Evolutionary conservation across 2,797 vertebrate species (phyloP), one percentile per base, ranked within the genome.

Genomic region (Pangasius djambal): DNA sequence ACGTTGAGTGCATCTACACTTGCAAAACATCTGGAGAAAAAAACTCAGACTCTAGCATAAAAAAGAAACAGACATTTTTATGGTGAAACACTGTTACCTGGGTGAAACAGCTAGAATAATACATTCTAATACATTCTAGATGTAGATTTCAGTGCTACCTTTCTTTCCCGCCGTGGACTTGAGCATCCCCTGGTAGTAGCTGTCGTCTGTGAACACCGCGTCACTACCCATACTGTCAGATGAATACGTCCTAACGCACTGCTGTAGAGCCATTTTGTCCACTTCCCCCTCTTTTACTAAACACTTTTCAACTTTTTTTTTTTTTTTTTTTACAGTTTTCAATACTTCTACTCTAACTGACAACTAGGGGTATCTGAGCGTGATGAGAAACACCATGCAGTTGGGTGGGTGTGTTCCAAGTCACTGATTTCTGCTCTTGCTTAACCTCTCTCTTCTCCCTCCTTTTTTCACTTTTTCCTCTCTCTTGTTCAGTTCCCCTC

Each of bases 151-250:
- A 16, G 22, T 77, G 55, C 90, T 96, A 97, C 96, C 96, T 96
- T 96, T 97, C 90, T 92, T 95, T 94, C 88, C 70, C 20, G 95
- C 95, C 89, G 79, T 95, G 88, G 94, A 74, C 86, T 28, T 94
- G 63, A 97, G 95, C 91, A 92, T 90, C 86, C 94, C 94, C 87
- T 96, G 95, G 89, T 94, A 95, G 88, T 87, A 91, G 25, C 90
- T 83, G 20, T 96, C 95, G 28, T 96, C 95, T 50, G 93, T 75
- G 90, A 96, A 96, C 86, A 96, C 95, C 75, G 85, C 86, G 25
- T 96, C 96, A 90, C 95, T 96, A 6, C 94, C 91, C 88, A 93
- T 67, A 25, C 95, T 96, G 90, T 95, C 95, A 12, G 94, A 93
- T 5, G 96, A 96, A 90, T 93, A 93, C 55, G 90, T 93, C 75